Evolutionary conservation across 2,797 vertebrate genomes (phyloP), one percentile per base, ranked within the genome.

Genomic region (Antennarius maculatus): DNA sequence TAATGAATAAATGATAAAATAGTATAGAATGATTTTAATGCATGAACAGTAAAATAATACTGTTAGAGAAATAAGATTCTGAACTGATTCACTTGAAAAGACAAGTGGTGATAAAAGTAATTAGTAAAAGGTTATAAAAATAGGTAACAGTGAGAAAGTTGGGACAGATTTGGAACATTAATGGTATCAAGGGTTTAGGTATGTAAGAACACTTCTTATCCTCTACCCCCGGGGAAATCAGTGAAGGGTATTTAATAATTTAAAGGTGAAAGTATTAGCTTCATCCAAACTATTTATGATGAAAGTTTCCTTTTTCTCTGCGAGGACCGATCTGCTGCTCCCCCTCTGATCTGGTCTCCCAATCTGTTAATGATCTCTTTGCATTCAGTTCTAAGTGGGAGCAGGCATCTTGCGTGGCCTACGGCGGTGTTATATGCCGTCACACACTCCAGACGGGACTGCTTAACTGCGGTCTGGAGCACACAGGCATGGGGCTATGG

Each of bases 381-480:
- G 88, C 76, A 82, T 84, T 90, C 72, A 63, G 67, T 81, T 76
- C 48, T 92, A 91, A 93, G 89, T 89, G 86, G 88, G 88, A 92
- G 85, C 91, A 93, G 91, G 88, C 91, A 72, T 86, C 72, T 68
- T 55, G 58, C 79, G 85, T 77, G 83, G 90, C 90, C 87, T 54
- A 13, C 81, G 89, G 91, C 88, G 76, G 80, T 57, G 46, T 83
- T 83, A 87, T 88, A 87, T 92, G 92, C 90, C 77, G 85, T 93
- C 93, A 93, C 90, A 91, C 86, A 84, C 85, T 88, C 90, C 93
- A 93, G 92, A 92, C 91, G 89, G 92, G 81, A 88, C 87, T 89
- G 90, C 84, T 94, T 93, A 91, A 91, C 88, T 91, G 92, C 74
- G 92, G 93, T 93, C 87, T 92, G 91, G 79, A 91, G 78, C 86